phyloP scores from a whole-genome alignment of 1,140 invertebrate species.

The Cotesia typhae region DNA sequence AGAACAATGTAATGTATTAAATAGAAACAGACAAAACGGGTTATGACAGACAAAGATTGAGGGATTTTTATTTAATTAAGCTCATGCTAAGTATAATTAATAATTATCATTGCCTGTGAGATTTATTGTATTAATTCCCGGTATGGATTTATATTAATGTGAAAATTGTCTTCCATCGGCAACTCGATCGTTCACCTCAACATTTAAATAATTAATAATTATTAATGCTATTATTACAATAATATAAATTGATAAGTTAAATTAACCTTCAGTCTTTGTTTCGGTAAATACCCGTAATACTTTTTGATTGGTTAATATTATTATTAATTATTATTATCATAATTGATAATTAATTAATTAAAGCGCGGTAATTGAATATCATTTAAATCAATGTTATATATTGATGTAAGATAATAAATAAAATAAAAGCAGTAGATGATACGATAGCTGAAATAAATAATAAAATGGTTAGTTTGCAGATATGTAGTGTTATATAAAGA shows the following conservation, averaged over 20 bases:
- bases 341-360: too few species aligned
- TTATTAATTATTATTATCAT: too few species aligned
- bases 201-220: not conserved
- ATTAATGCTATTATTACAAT: not conserved
- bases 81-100: not conserved
- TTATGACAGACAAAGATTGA: constrained; percentile 5
- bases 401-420: constrained; percentile 14
- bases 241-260: constrained; percentile 1
- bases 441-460: constrained; percentile 2
- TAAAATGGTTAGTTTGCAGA: not conserved
- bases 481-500: constrained; percentile 14
- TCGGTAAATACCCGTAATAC: not conserved
- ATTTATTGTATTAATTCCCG: constrained; percentile 12
- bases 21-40: not conserved
- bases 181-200: constrained; percentile 24
- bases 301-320: not conserved
- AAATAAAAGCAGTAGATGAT: constrained; percentile 19
- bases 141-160: constrained; percentile 10
- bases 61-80: constrained; percentile 15
- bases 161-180: constrained; percentile 34
- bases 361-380: constrained; percentile 17
- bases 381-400: constrained; percentile 16
- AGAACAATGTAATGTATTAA: not conserved
- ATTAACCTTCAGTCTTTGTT: constrained; percentile 21
- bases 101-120: constrained; percentile 3